Conservation (phyloP, 2,113 vertebrate species). For the Tachysurus fulvidraco region DNA sequence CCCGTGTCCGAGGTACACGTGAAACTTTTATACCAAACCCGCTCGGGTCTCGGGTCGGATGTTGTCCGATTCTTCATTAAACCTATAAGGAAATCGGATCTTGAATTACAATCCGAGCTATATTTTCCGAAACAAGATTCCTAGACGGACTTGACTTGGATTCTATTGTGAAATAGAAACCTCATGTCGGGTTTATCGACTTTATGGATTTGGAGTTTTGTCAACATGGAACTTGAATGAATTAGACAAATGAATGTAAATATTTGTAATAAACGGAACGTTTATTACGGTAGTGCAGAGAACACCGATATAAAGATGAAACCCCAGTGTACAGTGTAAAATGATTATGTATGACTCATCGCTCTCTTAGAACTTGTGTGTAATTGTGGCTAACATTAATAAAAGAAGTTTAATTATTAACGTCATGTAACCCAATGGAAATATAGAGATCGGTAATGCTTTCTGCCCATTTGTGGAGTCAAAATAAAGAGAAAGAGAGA, state of each 20-base stretch:
- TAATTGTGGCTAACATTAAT: not conserved
- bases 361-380: not conserved
- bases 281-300: not conserved
- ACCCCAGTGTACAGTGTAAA: too few species aligned
- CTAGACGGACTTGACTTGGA: not conserved
- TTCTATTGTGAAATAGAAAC: not conserved
- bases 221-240: not conserved
- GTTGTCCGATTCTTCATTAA: not conserved
- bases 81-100: not conserved
- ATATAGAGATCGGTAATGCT: constrained; percentile 4
- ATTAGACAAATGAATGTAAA: not conserved
- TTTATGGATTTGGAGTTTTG: not conserved
- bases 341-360: not conserved
- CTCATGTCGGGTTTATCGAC: not conserved
- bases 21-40: too few species aligned
- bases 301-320: not conserved
- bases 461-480: constrained; percentile 34
- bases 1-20: too few species aligned
- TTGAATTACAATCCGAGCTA: not conserved
- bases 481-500: constrained; percentile 24
- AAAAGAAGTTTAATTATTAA: not conserved
- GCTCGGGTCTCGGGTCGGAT: not conserved
- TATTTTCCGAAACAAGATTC: not conserved
- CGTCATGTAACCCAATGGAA: not conserved
- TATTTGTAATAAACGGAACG: not conserved